phyloP scores from a whole-genome alignment of 53 echinoderm and acorn worm genomes.

The Hippasteria phrygiana region DNA sequence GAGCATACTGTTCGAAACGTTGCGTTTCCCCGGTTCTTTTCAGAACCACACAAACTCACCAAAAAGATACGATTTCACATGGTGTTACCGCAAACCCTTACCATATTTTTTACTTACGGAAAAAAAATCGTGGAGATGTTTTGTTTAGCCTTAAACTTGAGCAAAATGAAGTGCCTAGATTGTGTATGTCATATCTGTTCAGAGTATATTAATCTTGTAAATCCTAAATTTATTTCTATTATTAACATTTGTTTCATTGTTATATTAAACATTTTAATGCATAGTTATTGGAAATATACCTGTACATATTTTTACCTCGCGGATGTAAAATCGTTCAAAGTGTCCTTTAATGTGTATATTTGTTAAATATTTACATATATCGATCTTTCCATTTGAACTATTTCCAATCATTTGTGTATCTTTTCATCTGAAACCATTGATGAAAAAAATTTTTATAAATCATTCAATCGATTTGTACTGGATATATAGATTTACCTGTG shows the following conservation, averaged over 20 bases:
- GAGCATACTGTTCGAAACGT: too few relatives aligned
- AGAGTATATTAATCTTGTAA: neutral
- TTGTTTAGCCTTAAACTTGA: neutral
- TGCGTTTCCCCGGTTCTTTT: too few relatives aligned
- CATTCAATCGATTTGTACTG: neutral
- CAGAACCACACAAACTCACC: too few relatives aligned
- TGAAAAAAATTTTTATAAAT: neutral
- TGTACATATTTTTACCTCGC: neutral
- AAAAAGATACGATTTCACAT: too few relatives aligned
- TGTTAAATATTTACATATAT: neutral
- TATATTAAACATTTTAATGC: neutral
- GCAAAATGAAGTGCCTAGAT: neutral
- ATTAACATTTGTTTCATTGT: neutral
- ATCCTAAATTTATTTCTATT: neutral
- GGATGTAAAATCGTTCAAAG: neutral
- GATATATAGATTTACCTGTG: too few relatives aligned
- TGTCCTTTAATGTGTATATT: slow-evolving; percentile 10
- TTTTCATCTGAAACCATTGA: neutral
- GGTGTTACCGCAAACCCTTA: too few relatives aligned
- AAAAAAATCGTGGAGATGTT: neutral
- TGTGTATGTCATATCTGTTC: neutral
- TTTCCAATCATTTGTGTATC: neutral
- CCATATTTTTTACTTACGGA: too few relatives aligned
- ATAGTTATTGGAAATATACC: neutral
- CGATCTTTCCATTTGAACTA: neutral